Percentiles rank a stretch among this genome's conserved stretches.
These are phyloP conservation scores for Labroides dimidiatus DNA, from an alignment of 2,797 vertebrate genomes.

Conservation along the genomic window DNA sequence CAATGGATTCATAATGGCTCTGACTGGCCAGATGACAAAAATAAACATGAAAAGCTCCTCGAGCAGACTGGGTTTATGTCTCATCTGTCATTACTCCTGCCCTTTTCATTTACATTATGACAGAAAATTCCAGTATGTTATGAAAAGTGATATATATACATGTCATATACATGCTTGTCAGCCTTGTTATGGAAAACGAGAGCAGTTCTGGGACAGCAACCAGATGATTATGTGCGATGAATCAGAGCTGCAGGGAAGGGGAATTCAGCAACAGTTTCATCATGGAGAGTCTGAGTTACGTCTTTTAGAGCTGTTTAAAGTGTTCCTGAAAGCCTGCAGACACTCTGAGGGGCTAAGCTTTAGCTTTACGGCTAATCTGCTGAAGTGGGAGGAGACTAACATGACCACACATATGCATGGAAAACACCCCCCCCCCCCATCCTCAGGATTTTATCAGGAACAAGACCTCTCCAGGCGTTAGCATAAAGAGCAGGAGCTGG, in stretches of 20 bases:
- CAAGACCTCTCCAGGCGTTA: neutral
- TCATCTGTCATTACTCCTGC: conserved; percentile 72
- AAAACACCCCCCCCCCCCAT: no score
- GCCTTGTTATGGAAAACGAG: conserved; percentile 38
- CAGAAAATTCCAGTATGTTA: conserved; percentile 30
- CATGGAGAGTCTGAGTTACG: neutral
- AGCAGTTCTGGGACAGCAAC: conserved; percentile 32
- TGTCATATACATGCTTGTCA: neutral
- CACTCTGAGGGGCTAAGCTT: conserved; percentile 35
- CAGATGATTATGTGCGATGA: conserved; percentile 42
- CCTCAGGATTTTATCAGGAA: conserved; percentile 14
- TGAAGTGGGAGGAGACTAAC: conserved; percentile 45
- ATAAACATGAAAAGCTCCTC: conserved; percentile 60
- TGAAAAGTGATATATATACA: conserved; percentile 27
- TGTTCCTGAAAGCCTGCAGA: conserved; percentile 9
- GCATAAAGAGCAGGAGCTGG: no score
- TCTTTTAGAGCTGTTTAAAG: conserved; percentile 6
- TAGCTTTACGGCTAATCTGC: conserved; percentile 54
- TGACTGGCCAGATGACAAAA: conserved; percentile 72
- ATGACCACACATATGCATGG: conserved; percentile 42
- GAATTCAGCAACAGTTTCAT: conserved; percentile 13
- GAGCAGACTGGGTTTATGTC: conserved; percentile 66
- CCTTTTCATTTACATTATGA: conserved; percentile 42
- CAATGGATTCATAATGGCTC: conserved; percentile 80
- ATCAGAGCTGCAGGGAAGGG: neutral